Evolutionary conservation across 2,888 invertebrate species (phyloP), one percentile per base, ranked within the genome.

Genomic region (Apeira syringaria): DNA sequence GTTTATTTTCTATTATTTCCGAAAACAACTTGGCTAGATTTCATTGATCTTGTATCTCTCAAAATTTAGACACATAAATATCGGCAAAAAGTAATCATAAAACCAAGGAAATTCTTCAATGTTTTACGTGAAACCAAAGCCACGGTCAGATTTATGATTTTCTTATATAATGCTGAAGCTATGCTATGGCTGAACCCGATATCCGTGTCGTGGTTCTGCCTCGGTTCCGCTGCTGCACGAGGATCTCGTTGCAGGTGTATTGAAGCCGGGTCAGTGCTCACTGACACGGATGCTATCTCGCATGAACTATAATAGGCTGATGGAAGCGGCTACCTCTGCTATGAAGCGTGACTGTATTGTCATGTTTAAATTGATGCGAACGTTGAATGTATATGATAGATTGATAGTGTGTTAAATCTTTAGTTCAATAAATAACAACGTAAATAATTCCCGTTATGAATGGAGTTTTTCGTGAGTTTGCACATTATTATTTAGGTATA

Each of bases 171-270:
- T 26, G 2, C 7, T 7, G 7, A 7, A 2, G 20, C 7, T 20
- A 7, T 20, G 7, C 22, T 28, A 22, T 13, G 31, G 11, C 8
- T 56, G 69, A 74, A 86, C 67, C 63, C 56, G 80, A 88, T 87
- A 88, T 65, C 69, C 84, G 84, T 82, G 84, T 60, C 54, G 31
- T 10, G 31, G 8, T 17, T 24, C 25, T 38, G 31, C 45, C 22
- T 56, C 51, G 58, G 79, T 80, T 78, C 74, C 75, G 74, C 69
- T 53, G 51, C 53, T 56, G 51, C 61, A 58, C 55, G 56, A 68
- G 75, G 76, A 74, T 81, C 75, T 77, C 61, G 65, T 80, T 77
- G 76, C 78, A 74, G 55, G 26, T 35, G 27, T 30, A 46, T 56
- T 39, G 41, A 36, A 48, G 48, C 52, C 72, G 62, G 74, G 65